These are phyloP conservation scores for Holothuria leucospilota DNA, from an alignment of 53 echinoderm and acorn worm genomes.

Conservation along the genomic window DNA sequence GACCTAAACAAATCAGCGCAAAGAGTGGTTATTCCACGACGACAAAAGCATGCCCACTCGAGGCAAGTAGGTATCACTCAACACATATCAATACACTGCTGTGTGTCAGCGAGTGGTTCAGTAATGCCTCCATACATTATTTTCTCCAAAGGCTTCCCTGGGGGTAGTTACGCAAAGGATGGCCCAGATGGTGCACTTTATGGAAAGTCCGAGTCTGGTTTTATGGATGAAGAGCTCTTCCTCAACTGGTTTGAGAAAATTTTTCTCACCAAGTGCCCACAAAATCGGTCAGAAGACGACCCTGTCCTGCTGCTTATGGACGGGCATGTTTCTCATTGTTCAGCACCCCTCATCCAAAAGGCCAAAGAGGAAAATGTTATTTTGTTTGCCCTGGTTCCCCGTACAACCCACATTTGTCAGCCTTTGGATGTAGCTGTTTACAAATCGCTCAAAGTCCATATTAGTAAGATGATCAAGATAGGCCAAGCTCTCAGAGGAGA, in stretches of 20 bases:
- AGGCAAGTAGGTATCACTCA: too few species aligned
- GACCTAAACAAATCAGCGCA: conserved; percentile 63
- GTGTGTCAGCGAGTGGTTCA: too few species aligned
- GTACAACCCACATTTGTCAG: conserved; percentile 56
- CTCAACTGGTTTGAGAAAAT: conserved; percentile 52
- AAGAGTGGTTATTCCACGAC: conserved; percentile 32
- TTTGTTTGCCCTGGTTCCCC: conserved; percentile 35
- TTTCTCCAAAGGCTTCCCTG: conserved; percentile 33
- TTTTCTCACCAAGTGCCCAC: conserved; percentile 46
- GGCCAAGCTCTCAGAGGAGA: conserved; percentile 42
- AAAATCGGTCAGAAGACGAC: conserved; percentile 34
- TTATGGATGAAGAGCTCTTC: conserved; percentile 48
- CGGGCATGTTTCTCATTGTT: too few species aligned
- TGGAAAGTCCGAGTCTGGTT: conserved; percentile 54
- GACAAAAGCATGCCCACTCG: conserved; percentile 49
- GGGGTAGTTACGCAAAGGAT: conserved; percentile 39
- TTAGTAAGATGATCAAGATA: conserved; percentile 22
- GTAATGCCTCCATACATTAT: conserved; percentile 58
- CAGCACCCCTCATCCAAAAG: conserved; percentile 27
- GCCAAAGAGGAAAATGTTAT: conserved; percentile 41
- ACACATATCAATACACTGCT: conserved; percentile 38
- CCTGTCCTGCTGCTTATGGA: conserved; percentile 46
- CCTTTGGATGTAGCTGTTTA: conserved; percentile 47
- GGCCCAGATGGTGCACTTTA: too few species aligned
- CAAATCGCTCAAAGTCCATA: conserved; percentile 29